Evolutionary conservation across 2,888 invertebrate species (phyloP), one percentile per base, ranked within the genome.

Genomic region (Phymatocera aterrima): DNA sequence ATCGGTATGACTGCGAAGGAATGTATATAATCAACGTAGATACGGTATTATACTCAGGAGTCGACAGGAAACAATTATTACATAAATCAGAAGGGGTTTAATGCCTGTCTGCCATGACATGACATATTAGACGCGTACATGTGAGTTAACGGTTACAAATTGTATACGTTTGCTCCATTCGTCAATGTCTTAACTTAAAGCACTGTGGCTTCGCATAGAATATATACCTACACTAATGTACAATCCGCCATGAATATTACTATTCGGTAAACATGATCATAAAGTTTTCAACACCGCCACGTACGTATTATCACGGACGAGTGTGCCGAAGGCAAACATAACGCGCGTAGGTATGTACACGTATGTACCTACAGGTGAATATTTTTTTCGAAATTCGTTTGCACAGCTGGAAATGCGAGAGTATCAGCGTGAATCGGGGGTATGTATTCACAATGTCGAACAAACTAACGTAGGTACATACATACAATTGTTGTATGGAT

Each of bases 81-180:
- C 46, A 68, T 68, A 68, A 68, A 68, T 68, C 68, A 46, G 46
- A 68, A 46, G 34, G 64, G 8, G 15, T 64, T 51, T 4, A 15
- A 21, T 64, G 21, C 37, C 64, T 37, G 64, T 64, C 34, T 37
- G 37, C 37, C 37, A 18, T 34, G 37, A 64, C 28, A 64, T 15
- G n/a, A n/a, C n/a, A n/a, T n/a, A n/a, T n/a, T n/a, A n/a, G n/a
- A 18, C 15, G 15, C n/a, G 12, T 51, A 18, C 28, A 60, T 43
- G 28, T 28, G 40, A 68, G 24, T 43, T 46, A 68, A 68, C 68
- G 68, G 68, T 68, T 68, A 46, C 68, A 68, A 68, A 68, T 68
- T 68, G n/a, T n/a, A 68, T 28, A 24, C 46, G 43, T 68, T 68
- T 46, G 24, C 46, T 68, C 68, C 15, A 68, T 68, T 43, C 68